Evolutionary conservation across 2,797 vertebrate species (phyloP).

Genomic region (Myioborus miniatus): DNA sequence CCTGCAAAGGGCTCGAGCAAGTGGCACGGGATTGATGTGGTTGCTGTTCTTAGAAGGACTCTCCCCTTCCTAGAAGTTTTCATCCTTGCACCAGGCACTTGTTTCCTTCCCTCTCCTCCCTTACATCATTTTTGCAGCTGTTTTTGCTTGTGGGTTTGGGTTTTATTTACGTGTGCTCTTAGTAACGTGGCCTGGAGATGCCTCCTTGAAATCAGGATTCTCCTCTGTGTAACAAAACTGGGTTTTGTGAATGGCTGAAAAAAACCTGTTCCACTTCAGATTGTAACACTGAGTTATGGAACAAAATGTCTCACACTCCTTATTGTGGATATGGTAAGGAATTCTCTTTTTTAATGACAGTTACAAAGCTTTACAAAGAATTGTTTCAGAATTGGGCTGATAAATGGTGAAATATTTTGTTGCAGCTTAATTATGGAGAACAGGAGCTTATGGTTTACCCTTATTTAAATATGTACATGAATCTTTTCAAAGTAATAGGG

Average conservation of each 20-base stretch:
- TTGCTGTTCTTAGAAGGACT: constrained; percentile 20
- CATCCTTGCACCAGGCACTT: neutral
- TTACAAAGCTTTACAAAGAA: neutral
- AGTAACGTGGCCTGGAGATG: neutral
- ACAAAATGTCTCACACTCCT: neutral
- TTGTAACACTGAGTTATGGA: neutral
- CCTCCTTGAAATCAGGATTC: neutral
- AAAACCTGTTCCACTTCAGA: neutral
- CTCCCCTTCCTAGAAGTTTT: constrained; percentile 1
- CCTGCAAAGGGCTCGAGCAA: neutral
- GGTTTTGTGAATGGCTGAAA: neutral
- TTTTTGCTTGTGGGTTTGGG: neutral
- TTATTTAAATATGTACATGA: neutral
- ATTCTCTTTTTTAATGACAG: neutral
- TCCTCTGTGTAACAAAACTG: fast-evolving
- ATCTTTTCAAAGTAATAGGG: constrained; percentile 23
- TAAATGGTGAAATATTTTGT: neutral
- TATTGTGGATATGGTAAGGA: neutral
- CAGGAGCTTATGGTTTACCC: neutral
- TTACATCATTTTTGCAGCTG: neutral
- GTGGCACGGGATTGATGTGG: neutral
- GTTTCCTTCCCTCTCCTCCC: neutral
- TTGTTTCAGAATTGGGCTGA: neutral
- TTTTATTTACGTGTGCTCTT: neutral
- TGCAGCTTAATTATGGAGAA: constrained; percentile 10